Percentiles rank a stretch among this genome's conserved stretches.
Conservation (phyloP, 2,888 invertebrate species). For the Cyclophora albipunctata region DNA sequence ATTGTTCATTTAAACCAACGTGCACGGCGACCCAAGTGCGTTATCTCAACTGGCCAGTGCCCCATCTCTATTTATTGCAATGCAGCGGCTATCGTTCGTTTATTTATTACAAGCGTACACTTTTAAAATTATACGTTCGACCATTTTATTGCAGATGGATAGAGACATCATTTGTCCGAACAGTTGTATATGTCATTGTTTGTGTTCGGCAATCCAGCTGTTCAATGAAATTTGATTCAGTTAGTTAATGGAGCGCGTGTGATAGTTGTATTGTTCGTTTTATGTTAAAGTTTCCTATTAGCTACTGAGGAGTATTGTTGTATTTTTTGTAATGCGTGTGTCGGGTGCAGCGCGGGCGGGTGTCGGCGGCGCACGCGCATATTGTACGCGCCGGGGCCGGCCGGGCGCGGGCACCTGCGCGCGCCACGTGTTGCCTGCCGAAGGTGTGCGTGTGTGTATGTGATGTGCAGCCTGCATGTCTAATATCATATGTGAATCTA, state of each 20-base stretch:
- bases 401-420: conserved; percentile 10
- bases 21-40: background rate
- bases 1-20: conserved; percentile 5
- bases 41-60: conserved; percentile 13
- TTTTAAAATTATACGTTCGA: conserved; percentile 2
- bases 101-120: conserved; percentile 1
- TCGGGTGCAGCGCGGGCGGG: conserved; percentile 22
- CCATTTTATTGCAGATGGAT: conserved; percentile 19
- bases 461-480: conserved; percentile 1
- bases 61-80: conserved; percentile 8
- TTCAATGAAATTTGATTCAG: conserved; percentile 63
- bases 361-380: conserved; percentile 1
- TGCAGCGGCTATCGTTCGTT: conserved; percentile 5
- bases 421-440: conserved; percentile 5
- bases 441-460: conserved; percentile 1
- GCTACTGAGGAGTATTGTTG: conserved; percentile 26
- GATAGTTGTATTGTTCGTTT: conserved; percentile 40
- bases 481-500: conserved; percentile 24
- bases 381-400: conserved; percentile 3
- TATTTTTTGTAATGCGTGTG: conserved; percentile 28
- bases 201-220: conserved; percentile 51
- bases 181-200: conserved; percentile 41
- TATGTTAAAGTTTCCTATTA: conserved; percentile 31
- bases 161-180: conserved; percentile 33
- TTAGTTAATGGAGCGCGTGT: conserved; percentile 57